Percentiles rank a stretch among this genome's conserved stretches.
Conservation (phyloP, 1,140 invertebrate species). For the Ridgeia piscesae region DNA sequence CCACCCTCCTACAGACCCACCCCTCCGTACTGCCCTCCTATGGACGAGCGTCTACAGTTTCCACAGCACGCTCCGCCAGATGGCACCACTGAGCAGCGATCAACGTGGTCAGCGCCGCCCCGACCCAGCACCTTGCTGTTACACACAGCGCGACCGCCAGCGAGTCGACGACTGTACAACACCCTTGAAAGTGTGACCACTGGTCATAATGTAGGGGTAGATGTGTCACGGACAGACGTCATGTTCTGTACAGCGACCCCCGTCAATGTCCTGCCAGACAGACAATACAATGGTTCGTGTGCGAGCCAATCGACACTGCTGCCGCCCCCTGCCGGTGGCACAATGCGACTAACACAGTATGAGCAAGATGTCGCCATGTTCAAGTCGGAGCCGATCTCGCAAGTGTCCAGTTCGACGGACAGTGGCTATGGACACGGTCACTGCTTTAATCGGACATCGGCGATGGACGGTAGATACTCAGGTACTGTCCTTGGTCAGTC, state of each 20-base stretch:
- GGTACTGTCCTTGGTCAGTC: not conserved
- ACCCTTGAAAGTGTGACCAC: not conserved
- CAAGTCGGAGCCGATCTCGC: conserved; percentile 49
- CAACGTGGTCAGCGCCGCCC: not conserved
- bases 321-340: not conserved
- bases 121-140: not conserved
- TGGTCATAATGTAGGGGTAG: not conserved
- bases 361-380: conserved; percentile 48
- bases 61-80: not conserved
- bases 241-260: too few species aligned
- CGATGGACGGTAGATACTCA: not conserved
- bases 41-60: conserved; percentile 16
- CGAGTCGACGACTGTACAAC: not conserved
- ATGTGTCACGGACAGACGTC: too few species aligned
- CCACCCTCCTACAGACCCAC: conserved; percentile 40
- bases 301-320: not conserved
- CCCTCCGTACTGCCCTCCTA: conserved; percentile 40
- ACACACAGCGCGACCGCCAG: not conserved
- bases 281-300: not conserved
- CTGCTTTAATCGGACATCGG: conserved; percentile 16
- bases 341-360: not conserved
- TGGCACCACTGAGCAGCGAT: not conserved
- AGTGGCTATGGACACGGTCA: conserved; percentile 50
- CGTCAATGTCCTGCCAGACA: too few species aligned
- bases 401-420: conserved; percentile 54